Evolutionary conservation across 2,888 invertebrate genomes (phyloP), one percentile per base, ranked within the genome.

Genomic region (Parnassius apollo): DNA sequence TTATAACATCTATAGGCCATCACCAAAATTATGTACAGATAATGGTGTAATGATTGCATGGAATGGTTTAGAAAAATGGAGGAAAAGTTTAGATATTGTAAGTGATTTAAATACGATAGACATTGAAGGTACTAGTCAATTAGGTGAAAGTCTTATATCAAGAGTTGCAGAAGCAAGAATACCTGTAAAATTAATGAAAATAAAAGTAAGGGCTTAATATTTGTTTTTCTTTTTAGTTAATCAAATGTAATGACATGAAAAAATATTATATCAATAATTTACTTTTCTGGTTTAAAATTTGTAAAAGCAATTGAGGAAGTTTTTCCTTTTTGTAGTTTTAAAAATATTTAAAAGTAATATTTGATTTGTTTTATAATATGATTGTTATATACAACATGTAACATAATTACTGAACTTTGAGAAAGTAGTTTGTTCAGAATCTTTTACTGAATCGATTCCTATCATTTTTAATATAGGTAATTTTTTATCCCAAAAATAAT

Each of bases 11-110:
- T 93, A 94, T 61, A 94, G 96, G 69, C 98, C 99, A 9, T 94
- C 96, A 1, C 95, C 96, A 48, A 93, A 94, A 74, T 93, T 98
- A 49, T 99, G 99, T 82, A 98, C 98, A 0, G 99, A 99, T 84
- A 99, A 99, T 93, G 99, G 99, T 22, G 94, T 98, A 42, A 99
- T 99, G 99, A 98, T 99, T 77, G 99, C 99, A 44, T 99, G 99
- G 98, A 98, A 98, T 92, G 99, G 98, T 3, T 92, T 98, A 59
- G 98, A 99, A 85, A 95, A 95, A 83, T 95, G 94, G 91, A 85
- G 75, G 66, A 83, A 81, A 62, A 85, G 93, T 22, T 71, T 87
- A 66, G 94, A 94, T 67, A 80, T 94, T 67, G 71, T 87, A 57
- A 85, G 75, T 67, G 92, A 96, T 79, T 89, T 95, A 59, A 93